phyloP scores from a whole-genome alignment of 2,797 vertebrate genomes.

The Oreortyx pictus region DNA sequence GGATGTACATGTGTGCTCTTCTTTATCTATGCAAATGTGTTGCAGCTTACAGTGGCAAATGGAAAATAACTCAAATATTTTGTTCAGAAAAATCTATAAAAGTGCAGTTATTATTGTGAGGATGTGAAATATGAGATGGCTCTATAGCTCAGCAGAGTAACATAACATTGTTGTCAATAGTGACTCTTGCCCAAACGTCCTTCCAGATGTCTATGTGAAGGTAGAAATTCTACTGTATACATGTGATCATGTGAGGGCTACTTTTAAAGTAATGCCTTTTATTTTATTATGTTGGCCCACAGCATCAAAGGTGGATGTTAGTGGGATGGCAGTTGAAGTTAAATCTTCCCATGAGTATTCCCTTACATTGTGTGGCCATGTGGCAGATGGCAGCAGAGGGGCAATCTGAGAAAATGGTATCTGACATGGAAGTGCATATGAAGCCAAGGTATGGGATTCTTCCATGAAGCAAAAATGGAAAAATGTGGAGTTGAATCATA shows the following conservation, averaged over 20 bases:
- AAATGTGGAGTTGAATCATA: neutral
- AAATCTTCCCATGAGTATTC: no score
- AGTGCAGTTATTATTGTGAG: neutral
- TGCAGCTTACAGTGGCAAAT: neutral
- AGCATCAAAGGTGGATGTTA: no score
- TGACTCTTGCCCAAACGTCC: fast-evolving
- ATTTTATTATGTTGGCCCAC: no score
- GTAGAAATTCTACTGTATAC: neutral
- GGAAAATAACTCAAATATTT: neutral
- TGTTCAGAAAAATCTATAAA: neutral
- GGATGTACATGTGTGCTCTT: neutral
- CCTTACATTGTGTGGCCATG: no score
- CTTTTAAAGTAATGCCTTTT: no score
- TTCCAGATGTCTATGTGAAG: neutral
- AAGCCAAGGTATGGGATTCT: neutral
- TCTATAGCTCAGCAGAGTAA: neutral
- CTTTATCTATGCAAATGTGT: no score
- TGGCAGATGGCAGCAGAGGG: neutral
- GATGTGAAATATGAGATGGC: neutral
- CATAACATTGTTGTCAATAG: neutral
- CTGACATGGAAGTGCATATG: neutral
- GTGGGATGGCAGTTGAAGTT: no score
- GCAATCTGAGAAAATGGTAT: neutral
- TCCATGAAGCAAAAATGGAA: neutral
- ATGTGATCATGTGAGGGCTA: neutral